phyloP scores from a whole-genome alignment of 1,140 invertebrate genomes.

The Drosophila persimilis region DNA sequence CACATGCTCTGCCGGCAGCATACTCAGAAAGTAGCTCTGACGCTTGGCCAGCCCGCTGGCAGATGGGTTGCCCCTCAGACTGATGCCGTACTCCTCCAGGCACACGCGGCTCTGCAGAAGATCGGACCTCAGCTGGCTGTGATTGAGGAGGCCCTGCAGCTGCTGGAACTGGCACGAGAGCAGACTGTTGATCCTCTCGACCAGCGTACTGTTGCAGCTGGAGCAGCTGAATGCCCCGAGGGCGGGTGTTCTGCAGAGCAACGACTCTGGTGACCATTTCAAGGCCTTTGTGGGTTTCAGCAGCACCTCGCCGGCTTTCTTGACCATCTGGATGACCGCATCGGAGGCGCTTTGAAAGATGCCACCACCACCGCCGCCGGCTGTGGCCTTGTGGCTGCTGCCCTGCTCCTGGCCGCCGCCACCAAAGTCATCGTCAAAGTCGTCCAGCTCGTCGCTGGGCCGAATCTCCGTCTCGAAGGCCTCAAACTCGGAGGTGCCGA shows the following conservation, averaged over 20 bases:
- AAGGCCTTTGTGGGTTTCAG: slow-evolving; percentile 85
- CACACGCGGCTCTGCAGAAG: slow-evolving; percentile 66
- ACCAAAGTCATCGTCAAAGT: slow-evolving; percentile 85
- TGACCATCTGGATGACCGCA: slow-evolving; percentile 93
- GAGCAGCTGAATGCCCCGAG: slow-evolving; percentile 57
- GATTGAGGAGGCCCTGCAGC: slow-evolving; percentile 55
- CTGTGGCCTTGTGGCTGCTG: slow-evolving; percentile 74
- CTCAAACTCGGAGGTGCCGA: slow-evolving; percentile 95
- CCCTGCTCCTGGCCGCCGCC: background rate
- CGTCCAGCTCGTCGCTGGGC: slow-evolving; percentile 87
- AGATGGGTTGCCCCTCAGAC: background rate
- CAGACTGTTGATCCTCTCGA: slow-evolving; percentile 62
- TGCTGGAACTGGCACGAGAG: slow-evolving; percentile 69
- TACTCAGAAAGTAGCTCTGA: slow-evolving; percentile 84
- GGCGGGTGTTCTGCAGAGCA: slow-evolving; percentile 61
- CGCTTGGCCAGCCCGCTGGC: slow-evolving; percentile 49
- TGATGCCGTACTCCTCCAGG: slow-evolving; percentile 55
- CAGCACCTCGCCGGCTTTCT: slow-evolving; percentile 92
- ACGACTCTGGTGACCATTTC: slow-evolving; percentile 34
- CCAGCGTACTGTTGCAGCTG: slow-evolving; percentile 57
- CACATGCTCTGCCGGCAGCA: slow-evolving; percentile 87
- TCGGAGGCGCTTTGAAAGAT: slow-evolving; percentile 93
- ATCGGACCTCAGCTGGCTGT: slow-evolving; percentile 50
- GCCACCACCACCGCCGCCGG: slow-evolving; percentile 84
- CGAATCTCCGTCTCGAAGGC: slow-evolving; percentile 91